Base-by-base conservation (phyloP, 1,140 invertebrate genomes). In the Globodera ellingtonae region DNA sequence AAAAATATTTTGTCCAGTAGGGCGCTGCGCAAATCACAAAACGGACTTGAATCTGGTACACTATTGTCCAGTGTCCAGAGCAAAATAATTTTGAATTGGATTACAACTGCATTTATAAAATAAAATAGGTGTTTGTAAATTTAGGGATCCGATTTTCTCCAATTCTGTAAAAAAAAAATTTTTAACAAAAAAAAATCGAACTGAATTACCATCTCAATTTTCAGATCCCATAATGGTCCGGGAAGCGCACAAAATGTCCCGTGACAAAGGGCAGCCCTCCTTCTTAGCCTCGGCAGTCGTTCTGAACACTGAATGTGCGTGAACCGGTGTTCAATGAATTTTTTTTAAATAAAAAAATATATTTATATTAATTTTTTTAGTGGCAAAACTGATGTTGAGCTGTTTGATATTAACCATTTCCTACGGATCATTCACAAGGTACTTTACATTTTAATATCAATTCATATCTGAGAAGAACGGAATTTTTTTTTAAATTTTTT, bases 71-170 rank as follows among this genome's bases (percentile, higher is more conserved):
- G n/a, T n/a, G n/a, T n/a, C n/a, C n/a, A n/a, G n/a, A n/a, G n/a
- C n/a, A n/a, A n/a, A n/a, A n/a, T n/a, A n/a, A n/a, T n/a, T n/a
- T n/a, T n/a, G n/a, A n/a, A n/a, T n/a, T n/a, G n/a, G n/a, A n/a
- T 35, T 35, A 35, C 35, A 35, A 2, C 35, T 35, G 35, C 35
- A 35, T 35, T 35, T 35, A 35, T 35, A 35, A 35, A 35, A 35
- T 35, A 35, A 35, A 35, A 35, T 35, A 35, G 35, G 0, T 35
- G 35, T 44, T 81, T 81, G 21, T 81, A 44, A 71, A 46, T 52
- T 79, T 52, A 72, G 78, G 69, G 18, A 81, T 48, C 69, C 80
- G 76, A 5, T 48, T 84, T 9, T 62, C 70, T 21, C 82, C 82
- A n/a, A 82, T 83, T 74, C 50, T 81, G 35, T 35, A 35, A 35